A percentile compares a stretch with the other conserved stretches of the same genome.
Evolutionary conservation across 2,888 invertebrate species (phyloP).

Genomic region (Temnothorax unifasciatus): DNA sequence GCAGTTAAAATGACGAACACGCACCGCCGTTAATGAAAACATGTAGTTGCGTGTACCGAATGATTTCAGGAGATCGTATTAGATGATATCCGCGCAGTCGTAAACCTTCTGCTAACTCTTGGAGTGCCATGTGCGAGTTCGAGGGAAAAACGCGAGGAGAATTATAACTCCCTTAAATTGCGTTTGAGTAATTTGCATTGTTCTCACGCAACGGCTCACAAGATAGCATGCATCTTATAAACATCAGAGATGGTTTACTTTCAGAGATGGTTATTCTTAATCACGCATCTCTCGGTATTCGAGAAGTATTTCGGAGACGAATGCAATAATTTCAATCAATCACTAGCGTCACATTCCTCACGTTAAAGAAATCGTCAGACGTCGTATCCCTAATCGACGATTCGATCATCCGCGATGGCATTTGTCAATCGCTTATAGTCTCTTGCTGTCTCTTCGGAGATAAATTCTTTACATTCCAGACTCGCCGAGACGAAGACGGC

Average conservation of each 20-base stretch:
- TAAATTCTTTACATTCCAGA: conserved; percentile 66
- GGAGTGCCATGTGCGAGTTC: conserved; percentile 36
- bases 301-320: background rate
- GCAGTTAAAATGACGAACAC: background rate
- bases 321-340: background rate
- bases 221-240: conserved; percentile 1
- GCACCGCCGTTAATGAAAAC: conserved; percentile 7
- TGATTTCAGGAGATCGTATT: conserved; percentile 42
- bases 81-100: conserved; percentile 30
- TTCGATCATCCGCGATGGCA: conserved; percentile 42
- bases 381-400: conserved; percentile 58
- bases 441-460: conserved; percentile 46
- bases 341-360: background rate
- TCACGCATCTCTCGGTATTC: background rate
- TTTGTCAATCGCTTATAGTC: conserved; percentile 43
- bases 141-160: conserved; percentile 26
- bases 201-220: conserved; percentile 35
- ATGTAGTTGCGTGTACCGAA: conserved; percentile 36
- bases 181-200: conserved; percentile 34
- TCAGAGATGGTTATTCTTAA: background rate
- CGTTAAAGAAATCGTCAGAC: background rate
- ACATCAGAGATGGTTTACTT: background rate
- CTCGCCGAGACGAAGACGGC: conserved; percentile 18
- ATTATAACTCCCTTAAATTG: conserved; percentile 25
- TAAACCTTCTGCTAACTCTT: conserved; percentile 18